A percentile compares a stretch with the other conserved stretches of the same genome.
Evolutionary conservation across 92 coral and sea anemone genomes (phyloP).

Genomic region (Chrysogorgia sp.): DNA sequence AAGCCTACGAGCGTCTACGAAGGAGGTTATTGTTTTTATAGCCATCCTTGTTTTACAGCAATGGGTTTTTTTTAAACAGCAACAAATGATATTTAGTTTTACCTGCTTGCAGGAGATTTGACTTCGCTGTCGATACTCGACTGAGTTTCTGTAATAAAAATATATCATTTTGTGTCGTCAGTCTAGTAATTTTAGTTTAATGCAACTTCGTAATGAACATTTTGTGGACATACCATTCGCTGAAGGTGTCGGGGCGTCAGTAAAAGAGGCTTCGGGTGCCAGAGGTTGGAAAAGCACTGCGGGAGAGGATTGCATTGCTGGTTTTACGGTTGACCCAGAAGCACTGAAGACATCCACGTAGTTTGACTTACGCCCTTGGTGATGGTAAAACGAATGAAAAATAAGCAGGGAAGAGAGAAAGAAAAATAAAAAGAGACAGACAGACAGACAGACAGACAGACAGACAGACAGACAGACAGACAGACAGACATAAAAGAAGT

Average conservation of each 20-base stretch:
- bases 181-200: background rate
- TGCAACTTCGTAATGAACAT: background rate
- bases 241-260: background rate
- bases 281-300: constrained; percentile 16
- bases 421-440: no score
- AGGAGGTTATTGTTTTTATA: no score
- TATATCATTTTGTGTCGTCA: background rate
- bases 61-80: background rate
- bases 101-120: background rate
- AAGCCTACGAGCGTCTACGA: no score
- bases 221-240: background rate
- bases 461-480: background rate
- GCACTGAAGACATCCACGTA: constrained; percentile 31
- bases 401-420: no score
- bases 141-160: constrained; percentile 7
- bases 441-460: no score
- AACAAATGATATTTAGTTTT: background rate
- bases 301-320: background rate
- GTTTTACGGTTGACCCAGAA: constrained; percentile 5
- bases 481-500: background rate
- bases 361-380: constrained; percentile 26
- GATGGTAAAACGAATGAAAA: background rate
- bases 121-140: constrained; percentile 8
- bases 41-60: no score
- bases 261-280: background rate